phyloP scores from a whole-genome alignment of 2,888 invertebrate genomes.

The Nudaria mundana region DNA sequence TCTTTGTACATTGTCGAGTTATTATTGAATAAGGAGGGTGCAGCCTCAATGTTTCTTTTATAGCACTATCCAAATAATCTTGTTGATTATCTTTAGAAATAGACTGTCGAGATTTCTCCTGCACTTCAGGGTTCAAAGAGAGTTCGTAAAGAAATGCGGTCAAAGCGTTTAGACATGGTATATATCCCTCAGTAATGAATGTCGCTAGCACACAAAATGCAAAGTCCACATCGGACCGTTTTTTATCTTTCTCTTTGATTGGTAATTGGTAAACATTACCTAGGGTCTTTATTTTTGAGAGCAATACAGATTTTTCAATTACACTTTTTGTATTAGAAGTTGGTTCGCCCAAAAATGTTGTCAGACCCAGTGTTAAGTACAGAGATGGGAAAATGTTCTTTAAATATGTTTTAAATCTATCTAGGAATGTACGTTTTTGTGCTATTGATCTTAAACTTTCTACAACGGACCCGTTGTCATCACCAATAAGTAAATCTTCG shows the following conservation, averaged over 20 bases:
- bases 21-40: conserved; percentile 66
- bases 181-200: conserved; percentile 67
- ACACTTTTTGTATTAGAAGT: conserved; percentile 41
- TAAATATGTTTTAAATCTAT: conserved; percentile 63
- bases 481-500: conserved; percentile 63
- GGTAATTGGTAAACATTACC: conserved; percentile 49
- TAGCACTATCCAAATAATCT: conserved; percentile 55
- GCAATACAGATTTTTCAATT: conserved; percentile 49
- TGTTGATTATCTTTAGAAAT: conserved; percentile 41
- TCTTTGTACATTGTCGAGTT: conserved; percentile 61
- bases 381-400: conserved; percentile 69
- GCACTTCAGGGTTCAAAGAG: conserved; percentile 50
- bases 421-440: conserved; percentile 48
- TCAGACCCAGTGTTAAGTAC: conserved; percentile 54
- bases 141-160: conserved; percentile 62
- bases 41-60: conserved; percentile 67
- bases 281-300: conserved; percentile 47
- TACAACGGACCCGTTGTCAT: conserved; percentile 48
- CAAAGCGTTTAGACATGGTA: conserved; percentile 58
- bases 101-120: conserved; percentile 51
- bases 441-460: conserved; percentile 48
- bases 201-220: conserved; percentile 52
- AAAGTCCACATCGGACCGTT: conserved; percentile 47
- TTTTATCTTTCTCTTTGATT: conserved; percentile 45
- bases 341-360: conserved; percentile 46